Evolutionary conservation across 2,888 invertebrate species (phyloP).

Genomic region (Machimus atricapillus): DNA sequence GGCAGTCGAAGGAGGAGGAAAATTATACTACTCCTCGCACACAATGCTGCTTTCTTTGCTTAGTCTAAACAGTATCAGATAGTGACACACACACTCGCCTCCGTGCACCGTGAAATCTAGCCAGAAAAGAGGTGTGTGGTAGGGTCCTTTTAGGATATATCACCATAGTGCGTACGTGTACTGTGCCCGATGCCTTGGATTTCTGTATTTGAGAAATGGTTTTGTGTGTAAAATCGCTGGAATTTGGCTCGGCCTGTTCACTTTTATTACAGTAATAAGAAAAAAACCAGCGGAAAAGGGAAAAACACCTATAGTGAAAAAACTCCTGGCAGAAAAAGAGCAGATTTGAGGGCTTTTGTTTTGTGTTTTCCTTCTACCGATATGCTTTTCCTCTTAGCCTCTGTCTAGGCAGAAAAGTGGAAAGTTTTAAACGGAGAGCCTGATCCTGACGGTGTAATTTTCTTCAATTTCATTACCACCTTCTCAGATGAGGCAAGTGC

Average conservation of each 20-base stretch:
- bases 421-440: background rate
- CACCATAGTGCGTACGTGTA: conserved; percentile 1
- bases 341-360: background rate
- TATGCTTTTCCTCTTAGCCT: background rate
- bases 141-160: background rate
- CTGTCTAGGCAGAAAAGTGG: background rate
- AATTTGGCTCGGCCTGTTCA: conserved; percentile 11
- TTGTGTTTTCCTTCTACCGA: background rate
- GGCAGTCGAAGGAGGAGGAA: background rate
- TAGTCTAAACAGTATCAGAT: background rate
- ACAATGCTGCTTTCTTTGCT: conserved; percentile 1
- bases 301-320: background rate
- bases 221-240: conserved; percentile 14
- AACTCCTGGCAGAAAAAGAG: background rate
- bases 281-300: background rate
- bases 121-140: background rate
- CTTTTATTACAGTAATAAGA: background rate
- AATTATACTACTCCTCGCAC: conserved; percentile 2
- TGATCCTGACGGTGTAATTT: conserved; percentile 3
- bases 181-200: conserved; percentile 5
- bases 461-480: conserved; percentile 6
- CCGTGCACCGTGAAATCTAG: background rate
- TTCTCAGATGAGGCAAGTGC: background rate
- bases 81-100: background rate
- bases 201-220: conserved; percentile 7